phyloP scores from a whole-genome alignment of 2,888 invertebrate genomes.

The Ligdia adustata region DNA sequence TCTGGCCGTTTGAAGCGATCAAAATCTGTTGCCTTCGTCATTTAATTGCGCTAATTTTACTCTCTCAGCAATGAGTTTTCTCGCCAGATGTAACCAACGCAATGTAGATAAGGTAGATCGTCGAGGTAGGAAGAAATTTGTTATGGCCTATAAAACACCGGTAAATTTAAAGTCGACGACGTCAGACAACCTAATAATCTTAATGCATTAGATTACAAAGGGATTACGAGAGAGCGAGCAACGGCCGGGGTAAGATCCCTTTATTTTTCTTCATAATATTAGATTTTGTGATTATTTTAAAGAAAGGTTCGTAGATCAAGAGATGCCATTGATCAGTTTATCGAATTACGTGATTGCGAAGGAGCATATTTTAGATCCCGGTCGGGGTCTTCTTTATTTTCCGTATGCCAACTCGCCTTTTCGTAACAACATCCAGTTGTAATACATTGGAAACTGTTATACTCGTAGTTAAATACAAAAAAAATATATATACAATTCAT shows the following conservation, averaged over 20 bases:
- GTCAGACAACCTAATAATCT: constrained; percentile 71
- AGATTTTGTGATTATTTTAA: constrained; percentile 72
- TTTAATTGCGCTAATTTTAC: constrained; percentile 39
- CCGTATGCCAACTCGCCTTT: too few species aligned
- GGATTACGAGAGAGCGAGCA: constrained; percentile 51
- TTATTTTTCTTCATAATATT: constrained; percentile 68
- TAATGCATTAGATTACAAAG: constrained; percentile 77
- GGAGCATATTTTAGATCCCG: constrained; percentile 24
- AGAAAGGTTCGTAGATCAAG: constrained; percentile 58
- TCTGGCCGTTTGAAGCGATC: constrained; percentile 49
- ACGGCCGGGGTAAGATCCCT: constrained; percentile 50
- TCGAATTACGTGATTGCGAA: constrained; percentile 55
- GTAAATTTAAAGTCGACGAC: constrained; percentile 62
- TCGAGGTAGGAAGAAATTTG: constrained; percentile 20
- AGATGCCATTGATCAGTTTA: constrained; percentile 56
- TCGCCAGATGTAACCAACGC: constrained; percentile 11
- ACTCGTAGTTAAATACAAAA: too few species aligned
- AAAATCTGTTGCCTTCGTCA: constrained; percentile 32
- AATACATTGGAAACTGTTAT: too few species aligned
- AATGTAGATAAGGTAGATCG: constrained; percentile 16
- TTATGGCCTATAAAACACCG: constrained; percentile 44
- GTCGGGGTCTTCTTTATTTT: constrained; percentile 7
- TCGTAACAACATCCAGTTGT: too few species aligned
- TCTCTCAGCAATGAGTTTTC: constrained; percentile 8
- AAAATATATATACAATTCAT: too few species aligned